A percentile compares a stretch with the other conserved stretches of the same genome.
These are phyloP conservation scores for Bradypodion ventrale DNA, from an alignment of 2,797 vertebrate species.

Conservation along the genomic window DNA sequence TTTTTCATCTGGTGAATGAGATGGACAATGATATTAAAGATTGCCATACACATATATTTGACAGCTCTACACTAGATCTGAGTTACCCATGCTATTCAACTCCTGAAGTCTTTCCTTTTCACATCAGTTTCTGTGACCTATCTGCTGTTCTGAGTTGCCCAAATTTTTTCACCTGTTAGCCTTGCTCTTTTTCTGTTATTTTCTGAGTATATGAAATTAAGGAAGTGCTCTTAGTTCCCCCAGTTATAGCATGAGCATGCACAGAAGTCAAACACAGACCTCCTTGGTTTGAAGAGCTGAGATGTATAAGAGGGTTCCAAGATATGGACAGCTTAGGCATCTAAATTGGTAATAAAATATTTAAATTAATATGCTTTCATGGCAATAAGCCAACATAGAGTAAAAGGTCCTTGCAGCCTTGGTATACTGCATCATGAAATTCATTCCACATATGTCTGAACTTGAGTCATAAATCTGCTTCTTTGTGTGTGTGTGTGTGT, in stretches of 20 bases:
- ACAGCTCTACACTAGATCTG: neutral
- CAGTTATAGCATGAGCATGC: neutral
- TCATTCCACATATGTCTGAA: constrained; percentile 20
- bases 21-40: constrained; percentile 25
- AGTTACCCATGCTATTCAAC: neutral
- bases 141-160: constrained; percentile 1
- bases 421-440: constrained; percentile 44
- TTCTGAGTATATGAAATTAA: neutral
- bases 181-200: neutral
- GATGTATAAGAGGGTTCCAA: constrained; percentile 36
- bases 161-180: neutral
- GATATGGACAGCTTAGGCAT: constrained; percentile 12
- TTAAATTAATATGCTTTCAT: constrained; percentile 60
- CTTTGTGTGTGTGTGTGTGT: constrained; percentile 22
- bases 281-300: constrained; percentile 40
- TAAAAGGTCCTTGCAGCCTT: constrained; percentile 21
- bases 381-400: constrained; percentile 47
- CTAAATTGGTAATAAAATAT: constrained; percentile 55
- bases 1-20: too few relatives aligned
- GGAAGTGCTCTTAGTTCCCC: neutral
- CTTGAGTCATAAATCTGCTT: constrained; percentile 18
- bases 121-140: neutral
- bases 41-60: neutral
- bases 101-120: neutral
- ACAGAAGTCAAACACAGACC: neutral